phyloP scores from a whole-genome alignment of 2,797 vertebrate species.

The Cheirogaleus major region DNA sequence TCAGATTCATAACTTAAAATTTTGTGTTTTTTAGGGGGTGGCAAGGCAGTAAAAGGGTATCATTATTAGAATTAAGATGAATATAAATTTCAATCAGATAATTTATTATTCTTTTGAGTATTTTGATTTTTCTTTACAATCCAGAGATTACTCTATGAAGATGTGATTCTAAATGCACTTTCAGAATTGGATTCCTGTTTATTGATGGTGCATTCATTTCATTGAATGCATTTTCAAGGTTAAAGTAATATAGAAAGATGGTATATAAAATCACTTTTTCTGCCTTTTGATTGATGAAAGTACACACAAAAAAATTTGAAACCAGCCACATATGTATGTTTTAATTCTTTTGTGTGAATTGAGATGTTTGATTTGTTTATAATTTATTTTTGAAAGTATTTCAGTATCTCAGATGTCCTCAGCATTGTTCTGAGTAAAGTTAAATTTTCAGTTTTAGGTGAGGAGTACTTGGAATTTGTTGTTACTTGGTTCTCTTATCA shows the following conservation, averaged over 20 bases:
- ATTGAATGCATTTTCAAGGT: slow-evolving; percentile 23
- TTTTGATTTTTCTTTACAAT: slow-evolving; percentile 49
- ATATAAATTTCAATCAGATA: slow-evolving; percentile 28
- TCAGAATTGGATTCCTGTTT: not conserved
- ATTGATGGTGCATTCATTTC: not conserved
- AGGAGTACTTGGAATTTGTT: not conserved
- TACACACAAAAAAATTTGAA: not conserved
- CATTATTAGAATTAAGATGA: not conserved
- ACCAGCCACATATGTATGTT: not conserved
- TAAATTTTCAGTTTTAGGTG: slow-evolving; percentile 11
- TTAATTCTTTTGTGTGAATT: not conserved
- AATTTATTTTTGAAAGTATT: not conserved
- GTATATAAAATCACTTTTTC: not conserved
- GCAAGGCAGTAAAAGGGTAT: not conserved
- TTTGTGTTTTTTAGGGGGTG: not conserved
- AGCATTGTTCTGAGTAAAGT: slow-evolving; percentile 3
- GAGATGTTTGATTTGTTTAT: not conserved
- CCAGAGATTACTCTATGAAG: not conserved
- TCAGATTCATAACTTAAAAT: slow-evolving; percentile 18
- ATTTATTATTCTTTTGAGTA: not conserved
- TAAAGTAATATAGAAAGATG: not conserved
- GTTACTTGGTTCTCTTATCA: not conserved
- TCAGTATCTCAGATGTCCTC: not conserved
- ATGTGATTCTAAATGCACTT: slow-evolving; percentile 1
- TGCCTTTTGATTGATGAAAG: not conserved